Evolutionary conservation across 2,113 vertebrate species (phyloP).

Genomic region (Felis catus): F.catus_Fca126_mat1.0 CM031419.1:97178001-97178500

Average conservation of each 20-base stretch:
- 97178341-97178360: background rate
- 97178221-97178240: background rate
- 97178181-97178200: background rate
- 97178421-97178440: background rate
- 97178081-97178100: background rate
- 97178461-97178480: background rate
- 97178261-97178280: background rate
- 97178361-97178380: background rate
- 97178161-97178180: background rate
- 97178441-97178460: background rate
- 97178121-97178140: background rate
- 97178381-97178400: background rate
- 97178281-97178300: background rate
- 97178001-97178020: background rate
- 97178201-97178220: background rate
- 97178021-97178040: background rate
- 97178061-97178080: background rate
- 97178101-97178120: background rate
- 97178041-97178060: background rate
- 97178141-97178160: background rate
- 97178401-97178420: background rate
- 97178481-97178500: background rate
- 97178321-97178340: background rate
- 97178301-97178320: background rate
- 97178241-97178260: background rate